Evolutionary conservation across 2,888 invertebrate genomes (phyloP), one percentile per base, ranked within the genome.

Genomic region (Caenorhabditis wallacei): DNA sequence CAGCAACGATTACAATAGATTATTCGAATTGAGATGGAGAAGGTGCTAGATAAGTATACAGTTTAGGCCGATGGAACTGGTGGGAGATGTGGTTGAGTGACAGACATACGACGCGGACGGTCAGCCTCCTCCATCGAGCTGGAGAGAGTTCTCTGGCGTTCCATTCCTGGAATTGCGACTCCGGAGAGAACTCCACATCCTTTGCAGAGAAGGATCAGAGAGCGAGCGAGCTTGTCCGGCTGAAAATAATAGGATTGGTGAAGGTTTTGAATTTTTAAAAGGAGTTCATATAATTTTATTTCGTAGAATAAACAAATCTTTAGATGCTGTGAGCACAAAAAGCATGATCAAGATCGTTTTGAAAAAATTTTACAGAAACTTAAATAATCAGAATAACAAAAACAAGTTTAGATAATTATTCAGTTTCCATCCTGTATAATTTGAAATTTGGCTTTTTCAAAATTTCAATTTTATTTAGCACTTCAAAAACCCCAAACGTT

Each of bases 221-320:
- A 95, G 91, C 96, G 95, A 35, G 96, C 95, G 80, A 96, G 94
- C 92, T 96, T 96, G 35, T 95, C 95, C 11, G 96, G 96, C 96
- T 96, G 94, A 56, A 93, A 92, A 18, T 8, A 30, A 30, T 5
- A 30, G 30, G 8, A 30, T 30, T 30, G 10, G 61, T 43, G 5
- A 24, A 30, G 8, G 8, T 18, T 59, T 37, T 40, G 18, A 59
- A 43, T 30, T 30, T 30, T 30, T n/a, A n/a, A n/a, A n/a, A n/a
- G n/a, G n/a, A n/a, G n/a, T n/a, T n/a, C n/a, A n/a, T n/a, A n/a
- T n/a, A n/a, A n/a, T n/a, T n/a, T n/a, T n/a, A n/a, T n/a, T n/a
- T n/a, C n/a, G n/a, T n/a, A n/a, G n/a, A n/a, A n/a, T n/a, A n/a
- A n/a, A n/a, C n/a, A n/a, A n/a, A n/a, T n/a, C n/a, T n/a, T n/a